Conservation (phyloP, 2,797 vertebrate genomes). For the Phataginus tricuspis region DNA sequence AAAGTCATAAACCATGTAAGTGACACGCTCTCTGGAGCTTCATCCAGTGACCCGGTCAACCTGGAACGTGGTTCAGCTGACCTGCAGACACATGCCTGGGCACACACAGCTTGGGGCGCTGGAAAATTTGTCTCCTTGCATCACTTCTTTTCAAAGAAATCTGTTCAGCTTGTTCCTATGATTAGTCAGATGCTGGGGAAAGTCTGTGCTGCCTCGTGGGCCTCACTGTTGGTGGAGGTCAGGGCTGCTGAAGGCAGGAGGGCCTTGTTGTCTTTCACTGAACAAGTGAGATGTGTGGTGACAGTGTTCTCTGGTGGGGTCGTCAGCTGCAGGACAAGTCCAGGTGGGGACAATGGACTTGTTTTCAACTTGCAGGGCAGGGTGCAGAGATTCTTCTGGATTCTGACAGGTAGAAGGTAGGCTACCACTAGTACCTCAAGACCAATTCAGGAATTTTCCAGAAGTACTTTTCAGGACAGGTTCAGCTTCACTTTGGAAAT, state of each 20-base stretch:
- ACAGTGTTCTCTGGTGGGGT: not conserved
- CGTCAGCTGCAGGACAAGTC: fast-evolving
- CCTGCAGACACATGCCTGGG: slow-evolving; percentile 52
- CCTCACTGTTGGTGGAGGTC: slow-evolving; percentile 73
- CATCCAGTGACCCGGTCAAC: not conserved
- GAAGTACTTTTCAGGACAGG: not conserved
- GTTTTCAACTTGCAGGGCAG: not conserved
- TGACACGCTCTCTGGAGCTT: not conserved
- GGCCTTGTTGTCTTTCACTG: slow-evolving; percentile 77
- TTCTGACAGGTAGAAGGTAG: not conserved
- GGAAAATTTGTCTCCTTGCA: slow-evolving; percentile 65
- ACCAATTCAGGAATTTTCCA: not conserved
- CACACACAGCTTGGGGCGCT: slow-evolving; percentile 42
- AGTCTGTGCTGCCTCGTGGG: slow-evolving; percentile 83
- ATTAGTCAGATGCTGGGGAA: slow-evolving; percentile 84
- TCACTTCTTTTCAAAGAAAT: slow-evolving; percentile 75
- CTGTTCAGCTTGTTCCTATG: slow-evolving; percentile 57
- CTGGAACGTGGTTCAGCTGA: not conserved
- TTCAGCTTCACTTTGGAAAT: not conserved
- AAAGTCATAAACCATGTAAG: not conserved
- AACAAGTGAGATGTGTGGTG: not conserved
- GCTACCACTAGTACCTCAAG: not conserved
- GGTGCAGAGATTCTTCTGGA: not conserved
- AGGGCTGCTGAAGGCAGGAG: slow-evolving; percentile 49
- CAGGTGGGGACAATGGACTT: not conserved